Percentiles rank a stretch among this genome's conserved stretches.
These are phyloP conservation scores for Podiceps cristatus DNA, from an alignment of 2,113 vertebrate species.

Conservation along the genomic window DNA sequence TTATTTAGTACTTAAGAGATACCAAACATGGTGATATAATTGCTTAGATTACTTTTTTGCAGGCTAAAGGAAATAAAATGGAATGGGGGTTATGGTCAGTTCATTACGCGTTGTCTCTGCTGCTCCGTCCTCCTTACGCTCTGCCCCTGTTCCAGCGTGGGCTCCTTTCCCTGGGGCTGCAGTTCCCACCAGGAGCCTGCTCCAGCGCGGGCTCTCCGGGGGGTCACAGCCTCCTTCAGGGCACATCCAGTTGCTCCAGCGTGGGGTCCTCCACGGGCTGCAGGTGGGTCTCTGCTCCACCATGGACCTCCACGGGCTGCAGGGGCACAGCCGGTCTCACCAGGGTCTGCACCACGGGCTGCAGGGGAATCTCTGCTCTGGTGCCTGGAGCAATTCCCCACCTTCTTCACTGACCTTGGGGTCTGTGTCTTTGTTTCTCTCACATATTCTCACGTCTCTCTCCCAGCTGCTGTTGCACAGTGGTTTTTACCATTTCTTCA, in stretches of 20 bases:
- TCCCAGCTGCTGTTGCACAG: neutral
- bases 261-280: no score
- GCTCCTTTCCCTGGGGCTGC: neutral
- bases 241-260: no score
- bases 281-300: neutral
- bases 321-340: neutral
- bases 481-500: neutral
- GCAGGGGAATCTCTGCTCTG: neutral
- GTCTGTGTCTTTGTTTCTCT: no score
- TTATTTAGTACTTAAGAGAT: neutral
- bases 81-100: neutral
- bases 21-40: neutral
- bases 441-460: neutral
- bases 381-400: neutral
- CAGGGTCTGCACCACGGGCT: rapidly evolving
- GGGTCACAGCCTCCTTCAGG: no score
- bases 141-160: neutral
- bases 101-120: rapidly evolving
- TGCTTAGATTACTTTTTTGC: neutral
- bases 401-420: neutral
- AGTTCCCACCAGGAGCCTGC: no score
- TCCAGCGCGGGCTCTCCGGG: neutral
- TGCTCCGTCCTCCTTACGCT: neutral
- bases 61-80: neutral
- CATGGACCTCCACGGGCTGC: neutral